Base-by-base conservation (phyloP, 1,140 invertebrate genomes). In the Geopemphigus sp. region DNA sequence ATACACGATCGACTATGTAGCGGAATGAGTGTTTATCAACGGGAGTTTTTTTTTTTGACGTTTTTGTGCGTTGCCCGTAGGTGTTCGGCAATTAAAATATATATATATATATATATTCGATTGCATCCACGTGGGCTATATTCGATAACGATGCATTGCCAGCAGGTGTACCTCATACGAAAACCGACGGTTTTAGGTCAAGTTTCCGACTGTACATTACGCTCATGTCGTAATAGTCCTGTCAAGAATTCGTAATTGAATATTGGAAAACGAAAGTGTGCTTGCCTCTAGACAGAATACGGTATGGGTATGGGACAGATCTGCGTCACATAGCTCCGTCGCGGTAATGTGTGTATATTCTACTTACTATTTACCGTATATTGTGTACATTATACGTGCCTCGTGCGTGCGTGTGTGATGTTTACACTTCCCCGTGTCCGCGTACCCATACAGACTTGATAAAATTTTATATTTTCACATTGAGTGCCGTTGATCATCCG, bases 231-330 rank as follows among this genome's bases (percentile, higher is more conserved):
- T 78, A 78, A 78, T 47, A n/a, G 56, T 78, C 57, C 74, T 78
- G 57, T 63, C 32, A 26, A 61, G 74, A 78, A 78, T 78, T 78
- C 74, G 15, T 78, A 78, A 78, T 78, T 63, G 74, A 61, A 59
- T 78, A 26, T 78, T 61, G 74, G 56, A 78, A 78, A 78, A 78
- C 74, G 74, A 78, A 78, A 78, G 74, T 78, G 74, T 78, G 56
- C 32, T 8, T 8, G 32, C 39, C n/a, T 76, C 54, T 61, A 10
- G 50, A 57, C 54, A 11, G 72, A 59, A 5, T 59, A 24, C 24
- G 15, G 57, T 59, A 15, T 59, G 17, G 59, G 26, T 22, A n/a
- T 14, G 11, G 39, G 63, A n/a, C 47, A 17, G 32, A 22, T 70
- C 66, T 70, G 66, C 45, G 6, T 53, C 47, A 53, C 66, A 17